Base-by-base conservation (phyloP, 1,140 invertebrate species). In the Neodiprion fabricii region DNA sequence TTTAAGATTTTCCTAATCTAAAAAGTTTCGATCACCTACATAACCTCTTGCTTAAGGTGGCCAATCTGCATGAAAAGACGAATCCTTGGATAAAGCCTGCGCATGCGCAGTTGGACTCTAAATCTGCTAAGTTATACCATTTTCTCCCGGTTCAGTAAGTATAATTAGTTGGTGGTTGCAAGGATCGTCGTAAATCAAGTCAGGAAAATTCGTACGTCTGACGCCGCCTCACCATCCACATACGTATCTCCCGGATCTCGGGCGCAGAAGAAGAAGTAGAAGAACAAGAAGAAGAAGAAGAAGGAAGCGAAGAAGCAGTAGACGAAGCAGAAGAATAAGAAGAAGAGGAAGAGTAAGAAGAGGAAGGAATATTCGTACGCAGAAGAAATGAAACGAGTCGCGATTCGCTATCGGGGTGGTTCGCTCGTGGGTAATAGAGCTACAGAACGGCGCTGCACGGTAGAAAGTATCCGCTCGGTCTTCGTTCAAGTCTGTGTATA, bases 361-460 rank as follows among this genome's bases (percentile, higher is more conserved):
- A 61, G 53, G 53, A 40, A 40, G 53, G 53, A 61, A 61, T 61
- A 61, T 61, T 17, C 11, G 53, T 61, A 61, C 11, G 53, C 53
- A 61, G 53, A 61, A 61, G 53, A 61, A 61, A 61, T 61, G 53
- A 61, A 61, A 61, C 53, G 53, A 61, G 53, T 61, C 53, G 53
- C 53, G 53, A 61, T 61, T 61, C 53, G 53, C 53, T 61, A 61
- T 61, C 53, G 53, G 11, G 11, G 53, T 61, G 53, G 11, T 12
- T 12, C n/a, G 53, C 53, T 61, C 53, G n/a, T 17, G 53, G 53
- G 53, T 61, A 61, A 61, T 61, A 61, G 53, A 61, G 53, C 53
- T 61, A 61, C 53, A 61, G 53, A 61, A 61, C 53, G 53, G 53
- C 53, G 53, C n/a, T 61, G 53, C 53, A 61, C 53, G 53, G 11